Base-by-base conservation (phyloP, 2,113 vertebrate genomes). In the Psittacula cyanocephala region DNA sequence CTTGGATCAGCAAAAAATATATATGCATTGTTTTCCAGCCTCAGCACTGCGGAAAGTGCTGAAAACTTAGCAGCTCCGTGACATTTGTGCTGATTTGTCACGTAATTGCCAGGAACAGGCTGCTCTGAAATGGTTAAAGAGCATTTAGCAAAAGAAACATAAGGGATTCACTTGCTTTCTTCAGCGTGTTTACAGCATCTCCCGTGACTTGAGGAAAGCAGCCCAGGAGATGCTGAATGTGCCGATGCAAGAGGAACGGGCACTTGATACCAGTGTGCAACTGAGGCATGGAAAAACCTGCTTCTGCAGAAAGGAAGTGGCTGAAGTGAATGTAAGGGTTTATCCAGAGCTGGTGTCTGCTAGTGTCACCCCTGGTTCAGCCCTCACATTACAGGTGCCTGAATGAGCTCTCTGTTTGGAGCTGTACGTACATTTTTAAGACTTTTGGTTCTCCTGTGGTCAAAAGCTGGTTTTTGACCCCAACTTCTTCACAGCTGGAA, bases 51-150 rank as follows among this genome's bases (percentile, higher is more conserved):
- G 4, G 81, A 92, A 96, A 94, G 84, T 74, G 88, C 91, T 85
- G 95, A 87, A 89, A 96, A 95, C 92, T 87, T 93, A 20, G 57
- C 83, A 64, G 72, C 85, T 68, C 17, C 0, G 1, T 76, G 86
- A 76, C 86, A 59, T 79, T 89, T 89, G 95, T 96, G 93, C 95
- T 91, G 95, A 95, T 65, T 57, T 93, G 77, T 71, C 91, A 86
- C 63, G 8, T 60, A 65, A 67, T 2, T 79, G 83, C 77, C 83
- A 79, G 83, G 88, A 86, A 91, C 44, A 7, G 74, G 93, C 82
- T 90, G 76, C 88, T 75, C 93, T 3, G 88, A 43, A 77, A 64
- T 2, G 11, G 91, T 62, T 72, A 86, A 95, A 92, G 68, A 96
- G 91, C 79, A 17, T 80, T 97, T 92, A 88, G 88, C 71, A 91